Evolutionary conservation across 2,113 vertebrate genomes (phyloP), one percentile per base, ranked within the genome.

Genomic region (Clarias gariepinus): DNA sequence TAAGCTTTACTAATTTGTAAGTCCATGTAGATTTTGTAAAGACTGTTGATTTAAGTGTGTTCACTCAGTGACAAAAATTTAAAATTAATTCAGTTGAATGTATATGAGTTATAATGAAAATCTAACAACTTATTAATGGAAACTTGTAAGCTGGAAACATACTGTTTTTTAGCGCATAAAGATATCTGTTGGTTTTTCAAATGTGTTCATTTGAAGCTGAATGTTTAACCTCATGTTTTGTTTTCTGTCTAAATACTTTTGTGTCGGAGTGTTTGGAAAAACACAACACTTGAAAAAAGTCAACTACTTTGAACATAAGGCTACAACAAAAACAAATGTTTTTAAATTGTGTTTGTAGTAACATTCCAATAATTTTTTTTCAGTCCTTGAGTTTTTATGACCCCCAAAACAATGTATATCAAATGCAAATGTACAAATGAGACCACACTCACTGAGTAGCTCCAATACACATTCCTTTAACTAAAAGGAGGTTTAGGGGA

Each of bases 401-500:
- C 18, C 15, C 15, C 30, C 21, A 61, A 25, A 61, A 25, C 57
- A 61, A 81, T 36, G 28, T 61, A 61, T 36, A 81, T 61, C 33
- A 61, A 41, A 61, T 81, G 78, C 30, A 61, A 81, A 81, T 81
- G n/a, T 13, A 36, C 41, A 61, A 47, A 41, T 25, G 57, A 81
- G 78, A 81, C 78, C 78, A 81, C 78, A 81, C 78, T 81, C 57
- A 61, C 1, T 61, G 78, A 81, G 19, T 30, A 61, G 41, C 78
- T 61, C 58, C 57, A 81, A 81, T 81, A 30, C 58, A 81, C 78
- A 81, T 81, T 61, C 78, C 57, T 41, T 61, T 25, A 36, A 81
- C 78, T 81, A 81, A 81, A 81, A 81, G 57, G 30, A 41, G 57
- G 19, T 81, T 61, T 61, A 61, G 78, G 78, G 78, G 78, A 41